phyloP scores from a whole-genome alignment of 92 coral and sea anemone genomes.

The Micromussa lordhowensis region DNA sequence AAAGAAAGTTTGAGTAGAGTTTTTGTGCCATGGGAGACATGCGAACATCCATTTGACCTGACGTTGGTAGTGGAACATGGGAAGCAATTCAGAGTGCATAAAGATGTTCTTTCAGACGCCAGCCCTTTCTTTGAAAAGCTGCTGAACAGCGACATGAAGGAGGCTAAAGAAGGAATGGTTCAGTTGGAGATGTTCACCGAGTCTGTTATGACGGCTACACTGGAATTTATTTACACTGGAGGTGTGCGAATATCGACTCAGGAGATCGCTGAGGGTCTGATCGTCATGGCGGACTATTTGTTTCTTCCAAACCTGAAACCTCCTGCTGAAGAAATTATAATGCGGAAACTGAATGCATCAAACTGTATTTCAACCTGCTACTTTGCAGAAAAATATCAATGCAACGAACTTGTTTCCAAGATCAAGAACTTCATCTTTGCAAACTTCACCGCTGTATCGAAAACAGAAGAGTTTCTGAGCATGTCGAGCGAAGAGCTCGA shows the following conservation, averaged over 20 bases:
- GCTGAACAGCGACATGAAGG: constrained; percentile 25
- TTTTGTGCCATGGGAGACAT: not conserved
- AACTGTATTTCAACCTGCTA: constrained; percentile 9
- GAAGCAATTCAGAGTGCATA: constrained; percentile 2
- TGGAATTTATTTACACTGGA: constrained; percentile 16
- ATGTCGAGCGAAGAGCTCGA: not conserved
- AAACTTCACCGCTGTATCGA: not conserved
- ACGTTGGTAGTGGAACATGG: constrained; percentile 12
- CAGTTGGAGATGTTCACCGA: not conserved
- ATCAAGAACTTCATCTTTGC: not conserved
- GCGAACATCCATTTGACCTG: not conserved
- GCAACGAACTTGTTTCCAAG: not conserved
- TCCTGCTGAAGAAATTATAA: not conserved
- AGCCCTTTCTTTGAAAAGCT: constrained; percentile 37
- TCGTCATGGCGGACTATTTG: not conserved
- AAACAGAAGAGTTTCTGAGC: constrained; percentile 4
- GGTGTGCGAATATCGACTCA: not conserved
- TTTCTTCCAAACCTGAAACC: constrained; percentile 6
- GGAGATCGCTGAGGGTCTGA: not conserved
- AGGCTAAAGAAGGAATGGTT: constrained; percentile 8
- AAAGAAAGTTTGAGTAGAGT: not conserved
- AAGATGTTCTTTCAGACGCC: constrained; percentile 5
- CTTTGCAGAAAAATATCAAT: not conserved
- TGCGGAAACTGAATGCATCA: not conserved
- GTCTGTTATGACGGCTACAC: not conserved